Conservation (phyloP, 2,113 vertebrate genomes). For the Lagopus leucura region DNA sequence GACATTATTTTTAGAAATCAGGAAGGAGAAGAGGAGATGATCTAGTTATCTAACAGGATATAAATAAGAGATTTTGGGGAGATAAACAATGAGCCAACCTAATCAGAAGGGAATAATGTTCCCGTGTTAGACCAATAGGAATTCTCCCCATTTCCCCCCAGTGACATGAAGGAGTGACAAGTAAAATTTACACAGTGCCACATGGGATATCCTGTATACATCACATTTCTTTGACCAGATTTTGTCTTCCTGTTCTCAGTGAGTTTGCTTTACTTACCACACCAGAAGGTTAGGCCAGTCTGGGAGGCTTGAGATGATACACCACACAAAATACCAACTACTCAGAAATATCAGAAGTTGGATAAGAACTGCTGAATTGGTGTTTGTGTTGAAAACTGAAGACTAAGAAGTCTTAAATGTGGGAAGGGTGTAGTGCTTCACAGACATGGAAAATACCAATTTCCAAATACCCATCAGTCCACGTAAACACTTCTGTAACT, state of each 20-base stretch:
- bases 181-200: not conserved
- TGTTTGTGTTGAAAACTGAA: not conserved
- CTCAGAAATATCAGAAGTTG: not conserved
- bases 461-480: not conserved
- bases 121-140: not conserved
- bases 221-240: not conserved
- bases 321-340: not conserved
- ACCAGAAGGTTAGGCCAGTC: not conserved
- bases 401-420: not conserved
- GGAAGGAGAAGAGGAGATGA: not conserved
- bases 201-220: too few species aligned
- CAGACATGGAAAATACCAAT: not conserved
- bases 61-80: not conserved
- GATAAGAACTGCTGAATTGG: not conserved
- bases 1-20: not conserved
- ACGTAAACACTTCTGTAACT: fast-evolving
- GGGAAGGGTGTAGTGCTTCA: not conserved
- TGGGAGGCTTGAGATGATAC: not conserved
- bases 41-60: not conserved
- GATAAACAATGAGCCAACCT: not conserved
- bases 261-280: not conserved
- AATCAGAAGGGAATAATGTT: not conserved
- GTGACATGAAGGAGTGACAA: not conserved
- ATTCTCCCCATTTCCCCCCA: not conserved
- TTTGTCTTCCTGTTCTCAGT: not conserved